Percentiles rank a stretch among this genome's conserved stretches.
Conservation (phyloP, 2,797 vertebrate species). For the Hippopotamyrus pictus region DNA sequence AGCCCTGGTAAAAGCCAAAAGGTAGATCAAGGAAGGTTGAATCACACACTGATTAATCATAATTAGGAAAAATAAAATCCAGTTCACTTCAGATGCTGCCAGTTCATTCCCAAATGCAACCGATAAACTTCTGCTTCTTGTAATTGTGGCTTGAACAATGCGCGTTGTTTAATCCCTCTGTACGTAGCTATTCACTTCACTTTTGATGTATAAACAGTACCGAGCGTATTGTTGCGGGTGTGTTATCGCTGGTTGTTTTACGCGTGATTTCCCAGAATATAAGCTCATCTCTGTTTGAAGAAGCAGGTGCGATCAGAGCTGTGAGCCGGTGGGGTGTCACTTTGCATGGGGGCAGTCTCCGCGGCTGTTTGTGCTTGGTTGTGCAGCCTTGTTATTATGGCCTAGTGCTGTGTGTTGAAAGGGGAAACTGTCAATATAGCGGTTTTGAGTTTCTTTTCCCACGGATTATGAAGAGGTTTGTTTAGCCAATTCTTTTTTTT, state of each 20-base stretch:
- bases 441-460: slow-evolving; percentile 46
- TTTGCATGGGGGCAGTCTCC: slow-evolving; percentile 49
- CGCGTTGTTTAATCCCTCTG: not conserved
- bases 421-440: slow-evolving; percentile 45
- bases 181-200: not conserved
- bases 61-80: not conserved
- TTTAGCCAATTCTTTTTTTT: slow-evolving; percentile 35
- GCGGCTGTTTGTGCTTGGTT: slow-evolving; percentile 41
- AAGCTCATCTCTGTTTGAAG: not conserved
- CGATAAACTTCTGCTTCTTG: not conserved
- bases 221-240: not conserved
- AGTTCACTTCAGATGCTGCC: not conserved
- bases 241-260: slow-evolving; percentile 9
- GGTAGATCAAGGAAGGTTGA: not conserved
- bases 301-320: slow-evolving; percentile 6
- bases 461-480: slow-evolving; percentile 26
- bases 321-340: slow-evolving; percentile 28
- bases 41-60: not conserved
- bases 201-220: not conserved
- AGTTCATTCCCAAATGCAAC: not conserved
- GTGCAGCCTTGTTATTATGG: slow-evolving; percentile 46
- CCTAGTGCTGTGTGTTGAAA: slow-evolving; percentile 33
- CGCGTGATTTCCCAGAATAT: not conserved
- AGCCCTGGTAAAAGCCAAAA: not conserved
- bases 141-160: not conserved